Base-by-base conservation (phyloP, 2,797 vertebrate species). In the Alfaro cultratus region DNA sequence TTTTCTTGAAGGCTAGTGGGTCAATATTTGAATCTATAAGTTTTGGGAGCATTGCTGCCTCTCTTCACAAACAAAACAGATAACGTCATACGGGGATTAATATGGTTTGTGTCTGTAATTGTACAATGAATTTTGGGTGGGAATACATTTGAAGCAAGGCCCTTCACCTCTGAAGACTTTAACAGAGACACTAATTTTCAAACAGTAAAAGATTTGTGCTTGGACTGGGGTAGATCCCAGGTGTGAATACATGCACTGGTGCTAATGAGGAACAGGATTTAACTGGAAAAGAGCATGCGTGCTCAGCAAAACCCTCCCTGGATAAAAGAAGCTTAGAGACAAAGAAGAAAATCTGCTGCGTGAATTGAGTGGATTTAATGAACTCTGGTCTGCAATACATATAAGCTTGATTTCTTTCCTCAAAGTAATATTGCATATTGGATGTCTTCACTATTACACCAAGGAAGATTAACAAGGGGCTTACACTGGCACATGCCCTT, bases 321-420 rank as follows among this genome's bases (percentile, higher is more conserved):
- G 91, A 93, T 92, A 88, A 91, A 91, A 90, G 84, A 80, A 90
- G 90, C 92, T 93, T 92, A 90, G 89, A 92, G 88, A 92, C 90
- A 92, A 91, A 92, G 89, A 89, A 81, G 76, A 86, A 91, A 91
- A 91, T 91, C 81, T 89, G 85, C 88, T 86, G 86, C 73, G 84
- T 90, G 83, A 90, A 92, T 87, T 84, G 85, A 92, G 85, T 84
- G 81, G 90, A 90, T 93, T 94, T 89, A 89, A 93, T 93, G 86
- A 93, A 91, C 87, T 80, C 74, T 45, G 45, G 77, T 80, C 71
- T 80, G 84, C 77, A 82, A 91, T 71, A 71, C 82, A 91, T 85
- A 87, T 81, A 77, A 75, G 82, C 71, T 88, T 89, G 83, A 92
- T 91, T 88, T 90, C 77, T 88, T 86, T 89, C 77, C 86, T 89